These are phyloP conservation scores for Nettapus auritus DNA, from an alignment of 2,113 vertebrate genomes.

Conservation along the genomic window DNA sequence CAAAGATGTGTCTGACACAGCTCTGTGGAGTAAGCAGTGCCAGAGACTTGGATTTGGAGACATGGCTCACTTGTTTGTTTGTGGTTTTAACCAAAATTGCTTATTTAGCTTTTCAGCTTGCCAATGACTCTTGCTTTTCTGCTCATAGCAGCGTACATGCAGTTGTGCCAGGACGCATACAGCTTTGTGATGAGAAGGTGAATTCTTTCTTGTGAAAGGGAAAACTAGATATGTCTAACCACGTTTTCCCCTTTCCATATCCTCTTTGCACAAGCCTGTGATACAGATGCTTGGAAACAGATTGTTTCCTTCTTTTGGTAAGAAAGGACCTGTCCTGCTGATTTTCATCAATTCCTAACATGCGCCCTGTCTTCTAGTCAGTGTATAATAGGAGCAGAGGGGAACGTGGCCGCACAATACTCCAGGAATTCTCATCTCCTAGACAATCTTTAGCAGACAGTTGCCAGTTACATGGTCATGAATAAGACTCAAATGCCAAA, in stretches of 20 bases:
- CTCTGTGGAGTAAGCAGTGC: not conserved
- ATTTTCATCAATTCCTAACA: not conserved
- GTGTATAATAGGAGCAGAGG: not conserved
- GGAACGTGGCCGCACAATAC: not conserved
- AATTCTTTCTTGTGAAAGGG: not conserved
- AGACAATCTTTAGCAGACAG: not conserved
- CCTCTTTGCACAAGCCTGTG: not conserved
- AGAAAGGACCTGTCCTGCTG: not conserved
- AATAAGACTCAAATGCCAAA: not conserved
- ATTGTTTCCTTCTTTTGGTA: not conserved
- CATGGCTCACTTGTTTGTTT: slow-evolving; percentile 4
- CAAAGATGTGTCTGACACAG: not conserved
- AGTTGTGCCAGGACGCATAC: not conserved
- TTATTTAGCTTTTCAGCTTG: slow-evolving; percentile 31
- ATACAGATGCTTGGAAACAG: not conserved
- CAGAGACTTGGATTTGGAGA: not conserved
- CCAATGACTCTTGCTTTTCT: not conserved
- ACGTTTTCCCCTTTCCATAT: not conserved
- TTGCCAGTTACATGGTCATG: not conserved
- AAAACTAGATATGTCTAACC: not conserved
- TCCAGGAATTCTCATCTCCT: not conserved
- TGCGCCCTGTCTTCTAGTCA: not conserved
- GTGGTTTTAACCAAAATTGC: slow-evolving; percentile 45
- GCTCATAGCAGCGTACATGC: not conserved
- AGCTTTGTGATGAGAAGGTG: not conserved